Evolutionary conservation across 2,888 invertebrate genomes (phyloP).

Genomic region (Diarsia rubi): DNA sequence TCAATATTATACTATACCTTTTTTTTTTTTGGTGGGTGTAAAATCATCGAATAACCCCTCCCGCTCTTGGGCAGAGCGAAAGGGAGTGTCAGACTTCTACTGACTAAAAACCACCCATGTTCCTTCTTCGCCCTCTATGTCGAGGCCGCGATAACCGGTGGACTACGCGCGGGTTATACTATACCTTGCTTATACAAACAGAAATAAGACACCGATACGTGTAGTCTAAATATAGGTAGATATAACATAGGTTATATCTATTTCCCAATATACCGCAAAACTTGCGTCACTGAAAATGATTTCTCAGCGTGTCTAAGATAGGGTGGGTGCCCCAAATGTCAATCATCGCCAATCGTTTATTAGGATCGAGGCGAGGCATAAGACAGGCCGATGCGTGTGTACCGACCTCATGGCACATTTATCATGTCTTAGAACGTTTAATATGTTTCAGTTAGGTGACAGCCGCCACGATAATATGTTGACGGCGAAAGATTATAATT

Average conservation of each 20-base stretch:
- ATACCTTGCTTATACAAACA: conserved; percentile 4
- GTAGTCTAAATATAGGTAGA: background rate
- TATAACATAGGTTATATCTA: background rate
- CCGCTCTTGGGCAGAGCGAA: too few species aligned
- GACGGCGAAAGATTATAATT: conserved; percentile 75
- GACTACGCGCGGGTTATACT: too few species aligned
- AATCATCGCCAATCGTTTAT: conserved; percentile 88
- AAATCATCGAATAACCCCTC: too few species aligned
- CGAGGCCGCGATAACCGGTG: too few species aligned
- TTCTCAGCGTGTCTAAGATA: conserved; percentile 67
- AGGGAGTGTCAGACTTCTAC: too few species aligned
- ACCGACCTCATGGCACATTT: conserved; percentile 83
- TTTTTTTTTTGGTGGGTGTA: too few species aligned
- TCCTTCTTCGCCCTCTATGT: too few species aligned
- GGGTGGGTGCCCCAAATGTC: conserved; percentile 76
- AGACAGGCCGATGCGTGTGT: conserved; percentile 73
- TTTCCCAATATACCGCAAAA: conserved; percentile 8
- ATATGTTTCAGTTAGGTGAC: conserved; percentile 87
- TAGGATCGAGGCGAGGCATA: conserved; percentile 79
- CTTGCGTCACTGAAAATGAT: conserved; percentile 59
- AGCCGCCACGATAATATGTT: conserved; percentile 79
- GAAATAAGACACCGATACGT: background rate
- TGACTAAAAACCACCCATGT: too few species aligned
- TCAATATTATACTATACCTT: background rate
- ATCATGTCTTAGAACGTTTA: conserved; percentile 88